Evolutionary conservation across 2,888 invertebrate genomes (phyloP).

Genomic region (Dendrolimus pini): DNA sequence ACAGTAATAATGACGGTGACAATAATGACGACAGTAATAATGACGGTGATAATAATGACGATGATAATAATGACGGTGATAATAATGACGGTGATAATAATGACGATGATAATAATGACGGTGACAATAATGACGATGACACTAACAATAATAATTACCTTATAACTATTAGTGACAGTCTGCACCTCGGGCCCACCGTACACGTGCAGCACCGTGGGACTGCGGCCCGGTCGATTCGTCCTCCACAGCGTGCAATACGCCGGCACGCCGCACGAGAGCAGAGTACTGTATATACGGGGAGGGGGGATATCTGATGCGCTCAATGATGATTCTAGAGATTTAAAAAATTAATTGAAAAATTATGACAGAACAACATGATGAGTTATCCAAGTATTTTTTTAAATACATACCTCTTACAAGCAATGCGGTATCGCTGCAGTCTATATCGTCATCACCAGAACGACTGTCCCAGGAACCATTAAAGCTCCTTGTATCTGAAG

Average conservation of each 20-base stretch:
- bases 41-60: background rate
- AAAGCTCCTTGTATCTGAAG: constrained; percentile 41
- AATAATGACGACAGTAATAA: too few species aligned
- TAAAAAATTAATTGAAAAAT: too few species aligned
- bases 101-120: background rate
- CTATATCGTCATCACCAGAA: constrained; percentile 47
- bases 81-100: background rate
- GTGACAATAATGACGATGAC: background rate
- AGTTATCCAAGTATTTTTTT: too few species aligned
- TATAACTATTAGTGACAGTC: constrained; percentile 96
- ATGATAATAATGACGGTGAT: background rate
- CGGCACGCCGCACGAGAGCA: constrained; percentile 70
- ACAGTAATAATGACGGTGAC: too few species aligned
- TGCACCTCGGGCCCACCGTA: constrained; percentile 99
- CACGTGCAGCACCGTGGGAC: constrained; percentile 96
- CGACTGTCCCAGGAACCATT: constrained; percentile 60
- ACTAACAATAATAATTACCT: constrained; percentile 69
- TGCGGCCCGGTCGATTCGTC: constrained; percentile 70
- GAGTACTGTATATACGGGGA: constrained; percentile 52
- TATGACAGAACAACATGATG: too few species aligned
- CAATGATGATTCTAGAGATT: constrained; percentile 37
- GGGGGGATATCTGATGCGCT: constrained; percentile 37
- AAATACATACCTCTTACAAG: constrained; percentile 45
- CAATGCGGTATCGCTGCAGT: constrained; percentile 34
- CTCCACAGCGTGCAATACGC: constrained; percentile 91